Base-by-base conservation (phyloP, 1,140 invertebrate species). In the Sarcophaga peregrina region DNA sequence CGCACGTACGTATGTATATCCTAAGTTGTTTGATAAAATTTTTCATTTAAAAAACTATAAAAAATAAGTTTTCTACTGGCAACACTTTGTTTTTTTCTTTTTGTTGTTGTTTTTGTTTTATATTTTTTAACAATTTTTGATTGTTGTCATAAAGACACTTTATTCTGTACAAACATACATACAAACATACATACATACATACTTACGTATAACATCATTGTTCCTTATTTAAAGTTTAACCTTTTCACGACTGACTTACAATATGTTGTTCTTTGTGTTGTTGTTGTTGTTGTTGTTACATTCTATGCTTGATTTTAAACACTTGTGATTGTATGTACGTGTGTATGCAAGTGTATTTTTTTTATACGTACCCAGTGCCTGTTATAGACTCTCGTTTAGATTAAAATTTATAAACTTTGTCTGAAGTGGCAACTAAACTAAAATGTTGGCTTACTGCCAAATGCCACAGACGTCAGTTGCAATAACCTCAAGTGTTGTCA, bases 401-500 rank as follows among this genome's bases (percentile, higher is more conserved):
- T 76, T 76, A 76, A 46, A 46, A 76, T 47, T 48, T 76, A 76
- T 48, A 48, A 76, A 76, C 46, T 76, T 76, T 76, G 46, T 47
- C 47, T 76, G 74, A 48, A 47, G 74, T 76, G 74, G 74, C 47
- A 76, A 76, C 74, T 76, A 76, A 76, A 76, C 46, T 48, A 76
- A 76, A 76, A 76, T 76, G 74, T 76, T 76, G 74, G 74, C 74
- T 76, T 48, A 8, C n/a, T 76, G 74, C 74, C 74, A 46, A 76
- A 76, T 76, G 74, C 74, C 74, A 76, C 74, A 76, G 46, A 47
- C 45, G 74, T 76, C 46, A 48, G 46, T 76, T 76, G 74, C 74
- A 46, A 17, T 76, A 76, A 76, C 74, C 74, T 76, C 74, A 76
- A 76, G 74, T 76, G 74, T 76, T 76, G 74, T 48, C 74, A 76